Evolutionary conservation across 2,113 vertebrate species (phyloP), one percentile per base, ranked within the genome.

Genomic region (Oreochromis aureus): DNA sequence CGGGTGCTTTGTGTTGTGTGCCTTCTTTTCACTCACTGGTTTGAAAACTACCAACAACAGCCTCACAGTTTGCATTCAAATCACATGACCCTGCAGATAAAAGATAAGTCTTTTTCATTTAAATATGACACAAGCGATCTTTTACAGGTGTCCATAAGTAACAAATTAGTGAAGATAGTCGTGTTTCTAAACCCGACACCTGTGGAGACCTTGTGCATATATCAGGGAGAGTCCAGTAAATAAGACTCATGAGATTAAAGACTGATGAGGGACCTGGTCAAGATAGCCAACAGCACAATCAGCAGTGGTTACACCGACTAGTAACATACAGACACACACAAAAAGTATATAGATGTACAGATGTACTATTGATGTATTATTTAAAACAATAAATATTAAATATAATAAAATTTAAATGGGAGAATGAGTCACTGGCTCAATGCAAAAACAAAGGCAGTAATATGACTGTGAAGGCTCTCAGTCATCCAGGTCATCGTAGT

Each of bases 71-170:
- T 73, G 39, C 22, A 27, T 44, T 27, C 16, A 73, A 73, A 48
- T 30, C 13, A 76, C 41, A 76, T 7, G 12, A 30, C 39, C 22
- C 22, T 27, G 69, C 5, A 24, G n/a, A 24, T 71, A 24, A 71
- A 0, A 44, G 3, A 41, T 24, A 0, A 39, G 19, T 41, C 19
- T 9, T 69, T 22, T 71, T 16, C 16, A 27, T 46, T 46, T 0
- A 73, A 46, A 27, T 10, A 73, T 9, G 1, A 46, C 66, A 27
- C 39, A 4, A 27, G 39, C 0, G 8, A 13, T 39, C 2, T n/a
- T 41, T 41, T 27, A 27, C 66, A 10, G 66, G 66, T 9, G 11
- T 71, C 66, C 66, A 46, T 41, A 44, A 16, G 39, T 16, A 10
- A 41, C 2, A 1, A 0, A 13, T 71, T 44, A 71, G 66, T 41